Percentiles rank a stretch among this genome's conserved stretches.
Evolutionary conservation across 1,140 invertebrate species (phyloP).

Genomic region (Patella vulgata): DNA sequence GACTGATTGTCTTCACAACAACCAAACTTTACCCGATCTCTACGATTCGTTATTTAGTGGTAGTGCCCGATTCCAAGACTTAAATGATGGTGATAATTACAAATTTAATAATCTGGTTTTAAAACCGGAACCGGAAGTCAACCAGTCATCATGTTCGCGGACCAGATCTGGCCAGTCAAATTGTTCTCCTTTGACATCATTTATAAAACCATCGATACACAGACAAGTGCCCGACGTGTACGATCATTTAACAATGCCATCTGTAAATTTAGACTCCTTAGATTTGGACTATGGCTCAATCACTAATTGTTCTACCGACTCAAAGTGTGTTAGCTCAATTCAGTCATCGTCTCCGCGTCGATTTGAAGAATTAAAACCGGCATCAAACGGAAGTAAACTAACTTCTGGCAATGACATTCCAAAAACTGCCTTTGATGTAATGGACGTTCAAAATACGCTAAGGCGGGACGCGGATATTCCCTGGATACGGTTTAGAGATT

Average conservation of each 20-base stretch:
- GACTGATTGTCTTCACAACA: neutral
- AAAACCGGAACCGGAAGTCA: no score
- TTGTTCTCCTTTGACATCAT: neutral
- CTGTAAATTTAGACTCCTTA: neutral
- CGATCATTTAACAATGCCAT: conserved; percentile 1
- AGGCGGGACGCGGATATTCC: conserved; percentile 12
- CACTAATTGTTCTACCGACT: neutral
- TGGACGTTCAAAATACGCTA: conserved; percentile 8
- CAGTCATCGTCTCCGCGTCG: conserved; percentile 4
- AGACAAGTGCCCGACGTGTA: neutral
- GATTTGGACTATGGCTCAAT: neutral
- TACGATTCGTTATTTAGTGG: neutral
- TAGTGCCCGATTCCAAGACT: neutral
- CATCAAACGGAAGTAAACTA: conserved; percentile 13
- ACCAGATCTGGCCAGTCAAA: neutral
- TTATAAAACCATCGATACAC: no score
- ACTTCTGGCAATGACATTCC: conserved; percentile 4
- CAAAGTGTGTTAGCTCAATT: neutral
- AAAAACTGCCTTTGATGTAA: conserved; percentile 21
- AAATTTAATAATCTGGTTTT: no score
- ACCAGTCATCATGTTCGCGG: neutral
- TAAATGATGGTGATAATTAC: no score
- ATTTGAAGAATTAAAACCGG: conserved; percentile 22
- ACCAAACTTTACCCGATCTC: neutral
- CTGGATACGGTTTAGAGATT: conserved; percentile 11